Base-by-base conservation (phyloP, 2,113 vertebrate species). In the Scopus umbretta region DNA sequence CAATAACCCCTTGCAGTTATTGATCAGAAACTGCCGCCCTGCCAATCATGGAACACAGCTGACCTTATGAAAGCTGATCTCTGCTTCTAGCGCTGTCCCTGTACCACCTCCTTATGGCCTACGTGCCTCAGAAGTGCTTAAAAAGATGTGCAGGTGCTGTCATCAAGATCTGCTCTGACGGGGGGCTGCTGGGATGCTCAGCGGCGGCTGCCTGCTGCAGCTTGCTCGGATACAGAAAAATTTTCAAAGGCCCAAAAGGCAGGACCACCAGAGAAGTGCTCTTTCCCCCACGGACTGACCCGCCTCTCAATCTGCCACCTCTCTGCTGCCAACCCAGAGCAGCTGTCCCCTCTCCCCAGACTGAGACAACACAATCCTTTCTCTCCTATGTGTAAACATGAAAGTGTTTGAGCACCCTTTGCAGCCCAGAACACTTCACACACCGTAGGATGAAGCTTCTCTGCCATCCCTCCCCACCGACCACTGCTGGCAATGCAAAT, bases 1-100 rank as follows among this genome's bases (percentile, higher is more conserved):
- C 96, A 94, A 98, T 97, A 97, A 97, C n/a, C 55, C 68, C 80
- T 91, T 91, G 84, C 87, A 76, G 88, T 71, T 98, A 98, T 97
- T 86, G 97, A 97, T 95, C 94, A 95, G 90, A 70, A 92, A 66
- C 90, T 90, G 78, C 80, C 8, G 3, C 36, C 56, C 76, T 97
- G 97, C 50, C 94, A 96, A 59, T 97, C 95, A 96, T 2, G 5
- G 88, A 91, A 27, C 62, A 58, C 45, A 17, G 4, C 42, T 95
- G 91, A 95, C 93, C 86, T 90, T 94, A 82, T 80, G 78, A 92
- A 79, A 70, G 50, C 65, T 45, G 56, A 59, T 91, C 65, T 73
- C 45, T 72, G 71, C n/a, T 85, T 79, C 82, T 47, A 61, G 38
- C 0, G 0, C 29, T 68, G 76, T 84, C 80, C 71, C 75, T 7